Conservation (phyloP, 2,113 vertebrate genomes). For the Buteo buteo region DNA sequence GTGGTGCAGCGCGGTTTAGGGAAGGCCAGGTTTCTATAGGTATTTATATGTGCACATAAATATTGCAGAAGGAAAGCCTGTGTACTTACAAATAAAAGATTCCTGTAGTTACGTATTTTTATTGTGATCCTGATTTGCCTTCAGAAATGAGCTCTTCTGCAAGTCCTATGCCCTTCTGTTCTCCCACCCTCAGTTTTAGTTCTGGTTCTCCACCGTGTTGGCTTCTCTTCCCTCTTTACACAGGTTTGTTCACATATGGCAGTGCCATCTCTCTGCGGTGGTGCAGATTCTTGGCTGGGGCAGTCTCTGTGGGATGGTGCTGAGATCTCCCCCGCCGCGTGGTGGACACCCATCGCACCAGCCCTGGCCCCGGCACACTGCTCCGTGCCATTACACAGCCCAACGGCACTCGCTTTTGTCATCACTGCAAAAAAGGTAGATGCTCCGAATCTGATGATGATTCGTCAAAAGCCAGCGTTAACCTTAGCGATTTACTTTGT, state of each 20-base stretch:
- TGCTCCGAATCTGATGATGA: not conserved
- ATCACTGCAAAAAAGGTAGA: fast-evolving
- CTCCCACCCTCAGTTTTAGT: not conserved
- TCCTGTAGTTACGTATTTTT: fast-evolving
- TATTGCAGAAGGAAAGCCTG: not conserved
- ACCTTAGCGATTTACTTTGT: not conserved
- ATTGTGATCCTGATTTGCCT: not conserved
- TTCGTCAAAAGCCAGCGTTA: not conserved
- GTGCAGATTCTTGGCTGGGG: not conserved
- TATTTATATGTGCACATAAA: fast-evolving
- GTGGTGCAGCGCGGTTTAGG: not conserved
- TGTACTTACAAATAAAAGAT: not conserved
- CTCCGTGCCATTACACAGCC: fast-evolving
- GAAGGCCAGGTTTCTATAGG: not conserved
- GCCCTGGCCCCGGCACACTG: not conserved
- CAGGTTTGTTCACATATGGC: fast-evolving
- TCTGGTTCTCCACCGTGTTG: fast-evolving
- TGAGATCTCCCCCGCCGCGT: not conserved
- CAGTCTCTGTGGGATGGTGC: not conserved
- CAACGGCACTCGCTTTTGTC: fast-evolving
- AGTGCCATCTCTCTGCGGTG: fast-evolving
- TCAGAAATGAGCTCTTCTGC: not conserved
- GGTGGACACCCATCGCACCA: not conserved
- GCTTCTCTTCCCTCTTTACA: not conserved
- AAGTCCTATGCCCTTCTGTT: not conserved